A percentile compares a stretch with the other conserved stretches of the same genome.
These are phyloP conservation scores for Apolygus lucorum DNA, from an alignment of 1,140 invertebrate genomes.

Conservation along the genomic window DNA sequence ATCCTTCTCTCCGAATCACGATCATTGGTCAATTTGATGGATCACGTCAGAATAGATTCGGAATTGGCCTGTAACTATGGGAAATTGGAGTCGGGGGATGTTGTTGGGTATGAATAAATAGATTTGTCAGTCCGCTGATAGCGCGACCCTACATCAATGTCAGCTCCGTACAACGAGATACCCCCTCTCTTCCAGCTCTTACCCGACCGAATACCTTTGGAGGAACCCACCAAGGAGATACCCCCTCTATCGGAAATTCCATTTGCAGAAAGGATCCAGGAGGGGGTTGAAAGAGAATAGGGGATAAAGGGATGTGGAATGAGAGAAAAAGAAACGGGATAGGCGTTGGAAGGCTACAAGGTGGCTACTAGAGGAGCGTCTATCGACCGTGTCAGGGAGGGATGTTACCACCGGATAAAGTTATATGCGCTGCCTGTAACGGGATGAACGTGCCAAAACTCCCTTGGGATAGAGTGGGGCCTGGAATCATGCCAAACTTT, in stretches of 20 bases:
- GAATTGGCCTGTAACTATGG: too few species aligned
- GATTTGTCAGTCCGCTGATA: background rate
- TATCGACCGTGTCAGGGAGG: slow-evolving; percentile 10
- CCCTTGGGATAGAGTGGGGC: background rate
- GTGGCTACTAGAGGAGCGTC: slow-evolving; percentile 1
- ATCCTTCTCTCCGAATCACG: too few species aligned
- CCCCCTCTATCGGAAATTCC: background rate
- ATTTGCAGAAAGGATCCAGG: background rate
- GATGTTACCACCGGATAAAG: slow-evolving; percentile 16
- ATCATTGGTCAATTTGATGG: too few species aligned
- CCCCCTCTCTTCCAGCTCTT: background rate
- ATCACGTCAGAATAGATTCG: too few species aligned
- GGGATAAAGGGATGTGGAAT: background rate
- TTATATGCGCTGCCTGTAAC: slow-evolving; percentile 15
- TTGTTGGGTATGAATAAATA: background rate
- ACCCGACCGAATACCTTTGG: background rate
- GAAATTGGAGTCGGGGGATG: too few species aligned
- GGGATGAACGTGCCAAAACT: slow-evolving; percentile 16
- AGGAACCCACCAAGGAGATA: background rate
- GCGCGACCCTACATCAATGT: background rate
- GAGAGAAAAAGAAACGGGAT: background rate
- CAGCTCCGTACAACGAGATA: background rate
- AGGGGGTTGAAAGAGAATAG: background rate
- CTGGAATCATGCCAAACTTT: slow-evolving; percentile 12
- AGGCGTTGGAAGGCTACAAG: slow-evolving; percentile 6